Conservation (phyloP, 2,797 vertebrate species). For the Amblyraja radiata region DNA sequence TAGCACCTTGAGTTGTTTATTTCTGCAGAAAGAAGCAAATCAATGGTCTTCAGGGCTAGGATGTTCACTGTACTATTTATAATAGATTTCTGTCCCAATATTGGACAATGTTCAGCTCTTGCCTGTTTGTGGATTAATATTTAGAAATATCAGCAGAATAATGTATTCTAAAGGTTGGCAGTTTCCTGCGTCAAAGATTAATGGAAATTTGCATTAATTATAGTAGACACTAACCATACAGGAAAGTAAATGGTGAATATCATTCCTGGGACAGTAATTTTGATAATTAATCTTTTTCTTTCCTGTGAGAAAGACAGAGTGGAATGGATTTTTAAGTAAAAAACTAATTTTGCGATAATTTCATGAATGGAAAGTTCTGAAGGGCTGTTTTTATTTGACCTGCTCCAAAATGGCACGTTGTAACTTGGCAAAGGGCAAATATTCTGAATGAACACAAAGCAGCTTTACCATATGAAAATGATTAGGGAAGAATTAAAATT, state of each 20-base stretch:
- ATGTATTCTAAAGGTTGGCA: neutral
- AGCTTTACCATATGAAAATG: neutral
- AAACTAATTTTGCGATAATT: conserved; percentile 5
- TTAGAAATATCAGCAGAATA: neutral
- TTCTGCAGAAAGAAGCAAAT: conserved; percentile 5
- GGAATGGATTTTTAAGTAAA: neutral
- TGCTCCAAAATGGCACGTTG: neutral
- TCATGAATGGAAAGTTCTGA: neutral
- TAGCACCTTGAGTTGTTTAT: neutral
- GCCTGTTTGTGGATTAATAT: neutral
- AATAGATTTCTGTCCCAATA: neutral
- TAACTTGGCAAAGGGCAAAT: neutral
- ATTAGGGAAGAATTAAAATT: neutral
- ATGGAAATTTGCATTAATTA: neutral
- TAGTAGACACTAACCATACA: neutral
- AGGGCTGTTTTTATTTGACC: neutral
- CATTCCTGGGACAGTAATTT: neutral
- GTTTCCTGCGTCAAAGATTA: neutral
- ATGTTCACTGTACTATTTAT: neutral
- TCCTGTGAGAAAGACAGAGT: neutral
- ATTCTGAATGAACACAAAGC: neutral
- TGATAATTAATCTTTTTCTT: neutral
- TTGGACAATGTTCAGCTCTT: neutral
- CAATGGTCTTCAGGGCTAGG: neutral
- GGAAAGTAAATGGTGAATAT: conserved; percentile 1